Evolutionary conservation across 1,140 invertebrate species (phyloP), one percentile per base, ranked within the genome.

Genomic region (Wasmannia auropunctata): DNA sequence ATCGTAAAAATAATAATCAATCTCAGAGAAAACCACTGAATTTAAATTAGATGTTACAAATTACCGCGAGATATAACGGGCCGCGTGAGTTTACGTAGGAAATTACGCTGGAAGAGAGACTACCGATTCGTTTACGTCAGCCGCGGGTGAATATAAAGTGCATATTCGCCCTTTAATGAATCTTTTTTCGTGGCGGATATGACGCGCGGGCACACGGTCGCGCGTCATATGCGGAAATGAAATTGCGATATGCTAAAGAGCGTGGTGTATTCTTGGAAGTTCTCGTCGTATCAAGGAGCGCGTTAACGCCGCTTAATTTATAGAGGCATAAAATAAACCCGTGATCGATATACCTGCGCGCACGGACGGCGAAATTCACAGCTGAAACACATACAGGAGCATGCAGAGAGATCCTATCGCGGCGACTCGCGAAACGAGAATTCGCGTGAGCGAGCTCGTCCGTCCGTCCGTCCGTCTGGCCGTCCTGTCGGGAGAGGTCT

Each of bases 391-490:
- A 51, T 2, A 75, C 81, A 74, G 76, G 77, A 84, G 58, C 69
- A n/a, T n/a, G n/a, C n/a, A n/a, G n/a, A n/a, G 74, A 90, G 83
- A 89, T 85, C 70, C 67, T 91, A 87, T 46, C 87, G 67, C 37
- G 60, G 16, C 65, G 34, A 58, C 79, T 90, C 79, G 86, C 86
- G 80, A 89, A 91, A 91, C 79, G 86, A 87, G 84, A 90, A 88
- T 88, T 89, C 81, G 87, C 87, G 85, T 85, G 87, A 88, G 85
- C 56, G 60, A 58, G 54, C 40, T 58, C 16, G 63, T 31, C 56
- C 49, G 25, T 46, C 22, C 63, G 7, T 16, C 58, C n/a, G 60
- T 63, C 60, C 19, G 60, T 85, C 56, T 22, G 19, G n/a, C n/a
- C n/a, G n/a, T n/a, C n/a, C n/a, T n/a, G n/a, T 58, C 31, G 72